Base-by-base conservation (phyloP, 1,140 invertebrate genomes). In the Drosophila kikkawai region DNA sequence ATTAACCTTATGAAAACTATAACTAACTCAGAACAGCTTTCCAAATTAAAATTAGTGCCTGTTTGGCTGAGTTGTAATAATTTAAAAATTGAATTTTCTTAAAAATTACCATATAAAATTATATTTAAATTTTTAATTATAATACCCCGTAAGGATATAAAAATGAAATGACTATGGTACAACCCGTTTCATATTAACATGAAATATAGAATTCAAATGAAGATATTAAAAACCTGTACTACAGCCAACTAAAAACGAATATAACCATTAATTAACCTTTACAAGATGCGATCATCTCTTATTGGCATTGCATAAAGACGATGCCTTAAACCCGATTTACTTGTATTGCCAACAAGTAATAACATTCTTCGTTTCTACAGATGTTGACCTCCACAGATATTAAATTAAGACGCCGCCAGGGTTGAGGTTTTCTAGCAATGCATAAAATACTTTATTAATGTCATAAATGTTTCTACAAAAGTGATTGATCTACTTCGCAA, bases 381-480 rank as follows among this genome's bases (percentile, higher is more conserved):
- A 32, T n/a, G 32, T 34, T 67, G 7, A 53, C 65, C 50, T 41
- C n/a, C 8, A 13, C 13, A 44, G 11, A 12, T 19, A 63, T 36
- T 29, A 63, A 50, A 41, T 51, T 51, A 39, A 75, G 17, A 50
- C 36, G 7, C 7, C 1, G 8, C 34, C 17, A 55, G 34, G 26
- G 37, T 42, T 50, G 15, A 13, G 48, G 67, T 66, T 82, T 80
- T 86, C 75, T 79, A 79, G 66, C 68, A 80, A 83, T 88, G 76
- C 76, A 41, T 83, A 76, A 80, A 87, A 88, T 77, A 59, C 73
- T 84, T 87, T 87, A 88, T 84, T 65, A 87, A 80, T 58, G 39
- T 80, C 59, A 65, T 69, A 68, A 75, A 90, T 84, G 69, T 66
- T 78, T 74, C 80, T 84, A 80, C 85, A 87, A 83, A 84, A 82